phyloP scores from a whole-genome alignment of 2,888 invertebrate species.

The Epinotia demarniana region DNA sequence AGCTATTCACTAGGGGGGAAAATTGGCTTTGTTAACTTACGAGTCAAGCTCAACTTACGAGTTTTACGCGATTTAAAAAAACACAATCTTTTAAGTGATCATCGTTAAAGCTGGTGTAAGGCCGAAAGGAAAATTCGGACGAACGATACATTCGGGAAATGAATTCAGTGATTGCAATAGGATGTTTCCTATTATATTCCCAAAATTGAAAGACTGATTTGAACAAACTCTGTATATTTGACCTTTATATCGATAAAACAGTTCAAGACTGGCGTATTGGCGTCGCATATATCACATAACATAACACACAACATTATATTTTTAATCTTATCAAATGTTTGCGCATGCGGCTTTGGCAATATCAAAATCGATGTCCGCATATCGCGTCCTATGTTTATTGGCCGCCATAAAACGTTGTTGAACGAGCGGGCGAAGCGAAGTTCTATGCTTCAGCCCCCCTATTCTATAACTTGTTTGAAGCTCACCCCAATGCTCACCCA shows the following conservation, averaged over 20 bases:
- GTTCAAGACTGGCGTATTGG: background rate
- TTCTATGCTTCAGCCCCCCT: too few relatives aligned
- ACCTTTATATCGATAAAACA: background rate
- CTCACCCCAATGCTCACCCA: too few relatives aligned
- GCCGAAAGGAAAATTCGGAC: too few relatives aligned
- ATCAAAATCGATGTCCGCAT: background rate
- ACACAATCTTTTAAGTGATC: too few relatives aligned
- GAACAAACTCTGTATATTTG: background rate
- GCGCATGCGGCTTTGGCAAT: background rate
- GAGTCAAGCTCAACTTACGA: too few relatives aligned
- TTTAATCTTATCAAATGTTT: background rate
- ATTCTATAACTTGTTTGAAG: too few relatives aligned
- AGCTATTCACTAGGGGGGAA: background rate
- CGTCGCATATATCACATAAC: background rate
- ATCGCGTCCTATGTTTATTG: background rate
- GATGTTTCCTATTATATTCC: too few relatives aligned
- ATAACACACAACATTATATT: background rate
- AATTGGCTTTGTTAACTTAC: background rate
- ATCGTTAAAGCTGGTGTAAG: too few relatives aligned
- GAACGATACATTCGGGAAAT: too few relatives aligned
- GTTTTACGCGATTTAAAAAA: too few relatives aligned
- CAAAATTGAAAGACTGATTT: too few relatives aligned
- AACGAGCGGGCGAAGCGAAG: background rate
- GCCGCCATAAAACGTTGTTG: background rate
- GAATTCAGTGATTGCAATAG: too few relatives aligned